Percentiles rank a stretch among this genome's conserved stretches.
Evolutionary conservation across 2,797 vertebrate species (phyloP).

Genomic region (Paramormyrops hopkinsi): DNA sequence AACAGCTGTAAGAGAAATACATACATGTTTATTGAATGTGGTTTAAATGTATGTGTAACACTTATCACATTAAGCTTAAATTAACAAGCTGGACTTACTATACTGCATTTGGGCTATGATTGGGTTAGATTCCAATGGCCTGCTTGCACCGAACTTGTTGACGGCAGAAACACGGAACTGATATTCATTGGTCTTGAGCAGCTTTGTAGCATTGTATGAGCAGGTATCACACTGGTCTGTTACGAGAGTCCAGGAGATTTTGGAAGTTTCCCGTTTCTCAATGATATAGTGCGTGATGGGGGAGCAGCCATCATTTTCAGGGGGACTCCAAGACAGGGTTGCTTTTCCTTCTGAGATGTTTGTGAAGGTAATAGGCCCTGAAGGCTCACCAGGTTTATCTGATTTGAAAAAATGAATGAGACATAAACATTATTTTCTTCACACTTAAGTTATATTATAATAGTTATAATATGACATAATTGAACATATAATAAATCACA

Average conservation of each 20-base stretch:
- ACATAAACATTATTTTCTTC: background rate
- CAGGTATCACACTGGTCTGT: slow-evolving; percentile 80
- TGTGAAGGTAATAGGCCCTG: slow-evolving; percentile 85
- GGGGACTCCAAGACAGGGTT: slow-evolving; percentile 85
- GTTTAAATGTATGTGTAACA: background rate
- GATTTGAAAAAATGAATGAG: slow-evolving; percentile 32
- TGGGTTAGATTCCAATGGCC: slow-evolving; percentile 84
- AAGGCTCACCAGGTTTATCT: slow-evolving; percentile 90
- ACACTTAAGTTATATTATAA: background rate
- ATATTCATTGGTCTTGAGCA: slow-evolving; percentile 95
- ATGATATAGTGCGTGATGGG: slow-evolving; percentile 84
- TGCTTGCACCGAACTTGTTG: slow-evolving; percentile 89
- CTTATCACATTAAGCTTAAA: background rate
- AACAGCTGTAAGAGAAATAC: slow-evolving; percentile 59
- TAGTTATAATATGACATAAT: background rate
- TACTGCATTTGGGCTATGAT: slow-evolving; percentile 91
- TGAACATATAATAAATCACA: background rate
- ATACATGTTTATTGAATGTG: background rate
- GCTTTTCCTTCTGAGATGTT: slow-evolving; percentile 85
- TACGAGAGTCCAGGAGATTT: slow-evolving; percentile 93
- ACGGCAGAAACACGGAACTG: slow-evolving; percentile 94
- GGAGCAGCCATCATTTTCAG: slow-evolving; percentile 88
- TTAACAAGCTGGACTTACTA: slow-evolving; percentile 70
- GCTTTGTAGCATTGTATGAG: slow-evolving; percentile 76
- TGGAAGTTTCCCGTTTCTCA: slow-evolving; percentile 93